These are phyloP conservation scores for Microctenopoma stevenorrisi DNA, from an alignment of 2,797 vertebrate species.

Conservation along the genomic window DNA sequence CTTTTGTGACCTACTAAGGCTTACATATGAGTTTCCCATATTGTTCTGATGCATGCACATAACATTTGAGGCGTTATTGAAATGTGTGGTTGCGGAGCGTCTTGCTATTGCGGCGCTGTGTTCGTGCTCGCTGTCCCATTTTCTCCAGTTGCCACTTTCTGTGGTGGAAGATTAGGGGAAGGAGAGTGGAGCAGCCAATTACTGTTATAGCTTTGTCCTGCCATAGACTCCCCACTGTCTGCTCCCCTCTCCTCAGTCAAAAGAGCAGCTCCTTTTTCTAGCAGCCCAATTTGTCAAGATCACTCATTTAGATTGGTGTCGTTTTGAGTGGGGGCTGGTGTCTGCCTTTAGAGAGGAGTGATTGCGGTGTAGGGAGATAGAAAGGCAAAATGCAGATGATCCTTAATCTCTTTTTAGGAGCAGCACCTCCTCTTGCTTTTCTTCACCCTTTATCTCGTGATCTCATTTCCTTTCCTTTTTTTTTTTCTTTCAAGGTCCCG, in stretches of 20 bases:
- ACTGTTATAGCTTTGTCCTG: slow-evolving; percentile 78
- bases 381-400: slow-evolving; percentile 81
- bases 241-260: slow-evolving; percentile 61
- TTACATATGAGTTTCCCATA: slow-evolving; percentile 70
- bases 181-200: slow-evolving; percentile 75
- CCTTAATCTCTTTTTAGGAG: slow-evolving; percentile 79
- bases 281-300: slow-evolving; percentile 81
- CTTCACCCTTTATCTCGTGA: slow-evolving; percentile 73
- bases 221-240: slow-evolving; percentile 67
- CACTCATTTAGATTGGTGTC: slow-evolving; percentile 79
- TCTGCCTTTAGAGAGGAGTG: slow-evolving; percentile 60
- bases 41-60: slow-evolving; percentile 64
- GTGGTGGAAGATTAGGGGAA: slow-evolving; percentile 66
- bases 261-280: slow-evolving; percentile 48
- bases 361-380: slow-evolving; percentile 68
- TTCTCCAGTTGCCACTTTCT: slow-evolving; percentile 52
- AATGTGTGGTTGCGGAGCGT: slow-evolving; percentile 35
- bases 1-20: slow-evolving; percentile 75
- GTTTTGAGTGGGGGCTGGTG: slow-evolving; percentile 59
- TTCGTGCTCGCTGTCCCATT: slow-evolving; percentile 44
- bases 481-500: slow-evolving; percentile 63
- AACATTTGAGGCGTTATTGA: slow-evolving; percentile 55
- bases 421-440: slow-evolving; percentile 62
- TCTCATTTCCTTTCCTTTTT: slow-evolving; percentile 66
- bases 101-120: slow-evolving; percentile 50